These are phyloP conservation scores for Ophion ventricosus DNA, from an alignment of 2,888 invertebrate species.

Conservation along the genomic window DNA sequence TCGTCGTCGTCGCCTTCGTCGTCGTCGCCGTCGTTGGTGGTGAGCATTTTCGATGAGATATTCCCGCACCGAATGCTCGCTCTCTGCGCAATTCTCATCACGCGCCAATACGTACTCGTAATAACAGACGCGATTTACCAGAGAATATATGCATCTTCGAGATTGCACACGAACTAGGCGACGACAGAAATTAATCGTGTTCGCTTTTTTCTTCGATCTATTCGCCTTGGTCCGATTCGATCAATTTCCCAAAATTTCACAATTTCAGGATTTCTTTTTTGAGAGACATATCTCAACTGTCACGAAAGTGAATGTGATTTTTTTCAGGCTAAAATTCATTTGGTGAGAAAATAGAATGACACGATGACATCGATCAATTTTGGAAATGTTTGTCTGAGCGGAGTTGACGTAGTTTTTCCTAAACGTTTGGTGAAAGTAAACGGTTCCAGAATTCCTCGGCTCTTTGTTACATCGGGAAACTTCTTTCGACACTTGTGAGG, in stretches of 20 bases:
- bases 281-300: too few relatives aligned
- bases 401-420: too few relatives aligned
- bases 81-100: constrained; percentile 50
- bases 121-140: constrained; percentile 25
- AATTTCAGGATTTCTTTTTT: not conserved
- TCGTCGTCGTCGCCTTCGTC: constrained; percentile 1
- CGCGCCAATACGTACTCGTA: constrained; percentile 51
- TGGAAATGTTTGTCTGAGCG: too few relatives aligned
- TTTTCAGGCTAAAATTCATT: not conserved
- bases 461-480: too few relatives aligned
- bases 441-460: too few relatives aligned
- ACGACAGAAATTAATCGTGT: not conserved
- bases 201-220: not conserved
- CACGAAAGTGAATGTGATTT: not conserved
- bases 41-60: constrained; percentile 62
- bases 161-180: constrained; percentile 1
- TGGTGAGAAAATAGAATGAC: too few relatives aligned
- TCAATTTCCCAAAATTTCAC: not conserved
- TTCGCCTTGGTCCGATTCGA: not conserved
- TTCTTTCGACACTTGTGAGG: too few relatives aligned
- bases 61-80: constrained; percentile 48
- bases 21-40: not conserved
- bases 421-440: too few relatives aligned
- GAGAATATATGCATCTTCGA: constrained; percentile 33
- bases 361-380: too few relatives aligned